Evolutionary conservation across 2,797 vertebrate species (phyloP).

Genomic region (Rhinogobio ventralis): DNA sequence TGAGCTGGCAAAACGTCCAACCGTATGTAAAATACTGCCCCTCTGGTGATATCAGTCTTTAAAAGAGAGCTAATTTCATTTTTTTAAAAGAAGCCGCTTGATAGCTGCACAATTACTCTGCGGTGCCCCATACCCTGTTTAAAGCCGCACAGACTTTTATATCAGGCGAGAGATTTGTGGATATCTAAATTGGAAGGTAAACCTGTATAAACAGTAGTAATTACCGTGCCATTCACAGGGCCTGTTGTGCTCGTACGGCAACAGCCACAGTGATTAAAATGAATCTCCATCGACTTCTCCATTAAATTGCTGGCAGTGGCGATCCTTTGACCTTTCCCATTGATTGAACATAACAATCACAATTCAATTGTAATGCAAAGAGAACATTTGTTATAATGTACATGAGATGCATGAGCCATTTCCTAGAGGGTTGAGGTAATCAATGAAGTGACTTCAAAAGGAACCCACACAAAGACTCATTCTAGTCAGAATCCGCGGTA

Average conservation of each 20-base stretch:
- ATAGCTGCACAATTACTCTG: slow-evolving; percentile 70
- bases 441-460: slow-evolving; percentile 89
- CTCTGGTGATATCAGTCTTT: slow-evolving; percentile 69
- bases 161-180: slow-evolving; percentile 90
- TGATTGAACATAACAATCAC: slow-evolving; percentile 99
- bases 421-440: slow-evolving; percentile 94
- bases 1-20: slow-evolving; percentile 50
- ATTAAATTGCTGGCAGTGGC: slow-evolving; percentile 99
- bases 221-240: slow-evolving; percentile 95
- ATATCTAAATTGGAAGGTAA: slow-evolving; percentile 96
- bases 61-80: slow-evolving; percentile 71
- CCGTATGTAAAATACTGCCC: slow-evolving; percentile 67
- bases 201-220: slow-evolving; percentile 98
- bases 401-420: slow-evolving; percentile 98
- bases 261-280: slow-evolving; percentile 99
- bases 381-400: slow-evolving; percentile 99
- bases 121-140: slow-evolving; percentile 64
- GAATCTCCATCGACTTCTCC: slow-evolving; percentile 99
- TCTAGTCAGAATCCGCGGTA: slow-evolving; percentile 76
- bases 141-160: slow-evolving; percentile 63
- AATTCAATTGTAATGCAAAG: slow-evolving; percentile 99
- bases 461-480: slow-evolving; percentile 74
- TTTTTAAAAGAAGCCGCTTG: slow-evolving; percentile 66
- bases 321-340: slow-evolving; percentile 99
- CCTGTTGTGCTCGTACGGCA: slow-evolving; percentile 96